These are phyloP conservation scores for Cephalophus harveyi DNA, from an alignment of 2,113 vertebrate species.

Conservation along the genomic window DNA sequence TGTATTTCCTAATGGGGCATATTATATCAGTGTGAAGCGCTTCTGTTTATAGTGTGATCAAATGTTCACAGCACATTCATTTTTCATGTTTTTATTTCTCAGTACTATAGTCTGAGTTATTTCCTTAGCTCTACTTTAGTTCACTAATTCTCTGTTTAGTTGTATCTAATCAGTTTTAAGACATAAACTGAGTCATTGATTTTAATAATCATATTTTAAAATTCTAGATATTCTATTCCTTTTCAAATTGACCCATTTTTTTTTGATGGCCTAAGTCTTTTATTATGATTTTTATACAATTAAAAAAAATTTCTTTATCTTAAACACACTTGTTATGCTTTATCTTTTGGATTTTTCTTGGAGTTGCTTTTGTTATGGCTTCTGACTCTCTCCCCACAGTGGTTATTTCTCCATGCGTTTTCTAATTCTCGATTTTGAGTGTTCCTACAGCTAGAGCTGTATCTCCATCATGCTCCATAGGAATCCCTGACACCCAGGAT, in stretches of 20 bases:
- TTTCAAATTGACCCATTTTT: not conserved
- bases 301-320: not conserved
- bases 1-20: not conserved
- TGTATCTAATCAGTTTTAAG: constrained; percentile 12
- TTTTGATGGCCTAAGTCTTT: not conserved
- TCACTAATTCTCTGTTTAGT: constrained; percentile 16
- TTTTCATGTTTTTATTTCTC: constrained; percentile 9
- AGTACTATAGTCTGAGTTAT: not conserved
- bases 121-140: not conserved
- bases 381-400: not conserved
- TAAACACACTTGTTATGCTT: not conserved
- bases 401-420: not conserved
- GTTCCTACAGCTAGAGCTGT: not conserved
- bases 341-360: not conserved
- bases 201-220: constrained; percentile 6
- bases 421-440: not conserved
- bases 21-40: not conserved
- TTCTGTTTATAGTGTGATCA: not conserved
- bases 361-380: not conserved
- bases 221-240: constrained; percentile 7
- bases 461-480: not conserved
- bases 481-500: not conserved
- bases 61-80: not conserved
- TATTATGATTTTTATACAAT: not conserved
- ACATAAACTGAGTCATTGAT: not conserved